Evolutionary conservation across 2,888 invertebrate genomes (phyloP), one percentile per base, ranked within the genome.

Genomic region (Rhorus exstirpatorius): DNA sequence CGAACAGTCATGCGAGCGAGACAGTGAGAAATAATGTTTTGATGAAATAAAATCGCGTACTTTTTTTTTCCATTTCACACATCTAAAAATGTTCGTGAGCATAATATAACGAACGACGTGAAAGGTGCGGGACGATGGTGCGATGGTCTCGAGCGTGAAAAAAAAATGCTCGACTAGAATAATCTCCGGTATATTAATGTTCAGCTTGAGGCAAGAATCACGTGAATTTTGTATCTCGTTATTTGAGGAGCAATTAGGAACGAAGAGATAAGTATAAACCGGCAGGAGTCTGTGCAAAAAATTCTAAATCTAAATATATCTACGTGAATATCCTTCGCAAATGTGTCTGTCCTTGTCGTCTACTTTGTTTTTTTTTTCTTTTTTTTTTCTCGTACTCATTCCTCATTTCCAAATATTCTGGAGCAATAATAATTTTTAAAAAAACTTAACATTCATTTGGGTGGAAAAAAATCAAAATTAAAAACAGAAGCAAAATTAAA

Each of bases 231-330:
- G 63, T 71, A 44, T 70, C 72, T n/a, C n/a, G n/a, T n/a, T 81
- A 76, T 84, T 80, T 79, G 67, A 70, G 21, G 19, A 83, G 41
- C 72, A 79, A 83, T 83, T 81, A 84, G 79, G 46, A 49, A 51
- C 44, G 51, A 46, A n/a, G 72, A 76, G 67, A 71, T 61, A 75
- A 81, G 67, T 76, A 61, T 75, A 79, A 79, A 76, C 17, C 49
- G 53, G 35, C 24, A 31, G 14, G 55, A 61, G 74, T 41, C 17
- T 63, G 68, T 61, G 63, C 72, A n/a, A n/a, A 49, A 63, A 74
- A 74, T 72, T 55, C 72, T 68, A 55, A 46, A 78, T 76, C 79
- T 79, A 84, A 70, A 70, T 75, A 67, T 75, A 71, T 46, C 46
- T 26, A 21, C 72, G 74, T 51, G 31, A 65, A 84, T 70, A 77